Percentiles rank a stretch among this genome's conserved stretches.
Evolutionary conservation across 2,888 invertebrate species (phyloP).

Genomic region (Microdon myrmicae): DNA sequence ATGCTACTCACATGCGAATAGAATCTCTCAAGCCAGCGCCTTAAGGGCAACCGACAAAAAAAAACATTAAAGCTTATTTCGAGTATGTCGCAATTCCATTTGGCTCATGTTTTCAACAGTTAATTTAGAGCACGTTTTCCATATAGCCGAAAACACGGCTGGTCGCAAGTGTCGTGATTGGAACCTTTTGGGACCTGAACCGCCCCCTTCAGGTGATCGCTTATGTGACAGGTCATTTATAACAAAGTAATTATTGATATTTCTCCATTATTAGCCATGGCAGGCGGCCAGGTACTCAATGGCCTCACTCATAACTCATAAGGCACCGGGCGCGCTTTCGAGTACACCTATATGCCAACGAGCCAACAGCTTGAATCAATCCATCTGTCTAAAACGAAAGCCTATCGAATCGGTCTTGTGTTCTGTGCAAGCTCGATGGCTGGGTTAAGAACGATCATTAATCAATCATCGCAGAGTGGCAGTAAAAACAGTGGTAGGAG

Average conservation of each 20-base stretch:
- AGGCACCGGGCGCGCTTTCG: conserved; percentile 39
- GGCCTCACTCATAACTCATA: conserved; percentile 40
- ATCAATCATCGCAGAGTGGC: conserved; percentile 48
- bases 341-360: conserved; percentile 50
- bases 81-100: conserved; percentile 48
- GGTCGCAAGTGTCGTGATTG: conserved; percentile 37
- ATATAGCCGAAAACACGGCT: conserved; percentile 38
- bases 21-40: conserved; percentile 30
- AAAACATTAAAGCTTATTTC: conserved; percentile 38
- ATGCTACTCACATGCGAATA: conserved; percentile 30
- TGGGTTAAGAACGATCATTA: conserved; percentile 41
- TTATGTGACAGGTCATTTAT: conserved; percentile 51
- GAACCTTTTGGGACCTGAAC: conserved; percentile 20
- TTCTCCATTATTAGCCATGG: conserved; percentile 45
- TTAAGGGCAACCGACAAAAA: conserved; percentile 42
- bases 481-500: conserved; percentile 18
- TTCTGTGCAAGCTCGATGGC: conserved; percentile 22
- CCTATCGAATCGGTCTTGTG: conserved; percentile 51
- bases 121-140: conserved; percentile 46
- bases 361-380: conserved; percentile 52
- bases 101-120: conserved; percentile 51
- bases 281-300: conserved; percentile 34
- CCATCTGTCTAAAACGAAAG: conserved; percentile 50
- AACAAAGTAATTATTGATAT: conserved; percentile 52
- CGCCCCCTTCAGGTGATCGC: conserved; percentile 32